Conservation (phyloP, 2,113 vertebrate genomes). For the Petrocephalus microphthalmus region DNA sequence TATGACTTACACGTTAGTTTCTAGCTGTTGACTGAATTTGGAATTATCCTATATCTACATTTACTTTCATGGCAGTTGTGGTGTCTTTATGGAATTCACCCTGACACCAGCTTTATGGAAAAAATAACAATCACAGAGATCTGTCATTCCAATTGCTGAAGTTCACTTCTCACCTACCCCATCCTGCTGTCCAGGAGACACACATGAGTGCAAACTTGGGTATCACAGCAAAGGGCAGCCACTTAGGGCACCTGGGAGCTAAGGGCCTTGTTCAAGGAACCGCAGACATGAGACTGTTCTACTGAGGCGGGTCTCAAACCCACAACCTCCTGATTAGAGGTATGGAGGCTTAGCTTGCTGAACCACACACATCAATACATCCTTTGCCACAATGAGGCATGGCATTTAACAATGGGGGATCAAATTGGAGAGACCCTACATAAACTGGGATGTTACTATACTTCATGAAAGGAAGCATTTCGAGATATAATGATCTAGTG, state of each 20-base stretch:
- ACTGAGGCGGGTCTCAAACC: background rate
- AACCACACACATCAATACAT: background rate
- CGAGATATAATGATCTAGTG: background rate
- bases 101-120: background rate
- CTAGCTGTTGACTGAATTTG: background rate
- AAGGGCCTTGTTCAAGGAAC: background rate
- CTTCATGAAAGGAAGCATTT: background rate
- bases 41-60: background rate
- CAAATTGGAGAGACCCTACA: background rate
- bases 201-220: background rate
- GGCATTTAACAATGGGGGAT: background rate
- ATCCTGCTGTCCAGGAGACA: background rate
- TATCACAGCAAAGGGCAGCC: background rate
- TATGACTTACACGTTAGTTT: background rate
- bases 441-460: background rate
- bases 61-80: background rate
- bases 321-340: background rate
- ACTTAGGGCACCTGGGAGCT: background rate
- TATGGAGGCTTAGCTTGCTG: background rate
- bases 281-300: background rate
- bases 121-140: background rate
- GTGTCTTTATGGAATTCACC: background rate
- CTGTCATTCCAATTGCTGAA: background rate
- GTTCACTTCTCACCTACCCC: background rate
- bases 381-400: background rate